Percentiles rank a stretch among this genome's conserved stretches.
Conservation (phyloP, 23 tunicate species). For the Ascidia mentula region DNA sequence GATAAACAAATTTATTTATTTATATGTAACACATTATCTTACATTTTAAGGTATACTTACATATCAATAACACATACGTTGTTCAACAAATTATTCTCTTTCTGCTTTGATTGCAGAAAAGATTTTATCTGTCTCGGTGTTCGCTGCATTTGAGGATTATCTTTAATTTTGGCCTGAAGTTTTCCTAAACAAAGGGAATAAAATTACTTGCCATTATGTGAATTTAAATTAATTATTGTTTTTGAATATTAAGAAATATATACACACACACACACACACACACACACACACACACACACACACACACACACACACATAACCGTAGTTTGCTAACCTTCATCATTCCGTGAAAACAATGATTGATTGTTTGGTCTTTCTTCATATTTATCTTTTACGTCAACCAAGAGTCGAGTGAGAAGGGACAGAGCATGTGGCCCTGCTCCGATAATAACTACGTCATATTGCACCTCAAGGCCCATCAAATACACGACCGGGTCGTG, state of each 20-base stretch:
- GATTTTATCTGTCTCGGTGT: conserved; percentile 16
- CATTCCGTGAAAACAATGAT: not conserved
- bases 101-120: not conserved
- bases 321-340: too few species aligned
- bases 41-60: not conserved
- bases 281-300: too few species aligned
- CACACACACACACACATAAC: too few species aligned
- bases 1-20: too few species aligned
- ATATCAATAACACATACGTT: conserved; percentile 27
- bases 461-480: not conserved
- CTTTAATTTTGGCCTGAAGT: conserved; percentile 16
- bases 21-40: not conserved
- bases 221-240: too few species aligned
- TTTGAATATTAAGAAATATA: too few species aligned
- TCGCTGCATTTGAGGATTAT: conserved; percentile 18
- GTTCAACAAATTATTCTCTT: not conserved
- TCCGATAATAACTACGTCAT: not conserved
- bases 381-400: conserved; percentile 14
- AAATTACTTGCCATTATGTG: too few species aligned
- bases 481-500: too few species aligned
- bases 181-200: not conserved
- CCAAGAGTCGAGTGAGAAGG: conserved; percentile 30
- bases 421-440: not conserved
- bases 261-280: too few species aligned
- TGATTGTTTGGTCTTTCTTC: conserved; percentile 6